phyloP scores from a whole-genome alignment of 2,888 invertebrate genomes.

The Parnassius mnemosyne region DNA sequence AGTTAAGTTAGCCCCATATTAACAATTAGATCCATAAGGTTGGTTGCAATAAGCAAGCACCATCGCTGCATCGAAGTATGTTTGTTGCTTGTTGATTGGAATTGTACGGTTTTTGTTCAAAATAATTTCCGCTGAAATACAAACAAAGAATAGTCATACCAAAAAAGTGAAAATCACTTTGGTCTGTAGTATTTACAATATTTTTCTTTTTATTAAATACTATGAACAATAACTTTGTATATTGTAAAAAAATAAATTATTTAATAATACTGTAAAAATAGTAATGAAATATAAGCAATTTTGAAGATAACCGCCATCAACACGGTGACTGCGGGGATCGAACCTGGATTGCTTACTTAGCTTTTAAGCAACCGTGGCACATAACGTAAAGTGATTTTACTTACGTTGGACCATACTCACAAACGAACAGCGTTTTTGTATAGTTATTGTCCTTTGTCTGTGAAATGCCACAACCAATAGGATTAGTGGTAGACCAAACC shows the following conservation, averaged over 20 bases:
- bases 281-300: too few species aligned
- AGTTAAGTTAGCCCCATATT: neutral
- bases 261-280: too few species aligned
- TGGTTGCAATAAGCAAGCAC: constrained; percentile 13
- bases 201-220: neutral
- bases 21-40: constrained; percentile 19
- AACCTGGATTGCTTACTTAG: too few species aligned
- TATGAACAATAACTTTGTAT: neutral
- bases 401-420: constrained; percentile 24
- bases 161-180: neutral
- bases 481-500: constrained; percentile 22
- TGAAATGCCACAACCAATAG: constrained; percentile 21
- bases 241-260: too few species aligned
- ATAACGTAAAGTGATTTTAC: neutral
- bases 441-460: constrained; percentile 10
- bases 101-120: constrained; percentile 22
- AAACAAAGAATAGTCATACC: neutral
- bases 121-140: constrained; percentile 23
- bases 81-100: neutral
- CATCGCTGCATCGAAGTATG: constrained; percentile 15
- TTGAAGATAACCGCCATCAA: too few species aligned
- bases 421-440: constrained; percentile 19
- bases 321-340: too few species aligned
- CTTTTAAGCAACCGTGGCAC: too few species aligned
- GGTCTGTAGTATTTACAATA: too few species aligned